Base-by-base conservation (phyloP, 2,113 vertebrate species). In the Nothobranchius kuhntae region DNA sequence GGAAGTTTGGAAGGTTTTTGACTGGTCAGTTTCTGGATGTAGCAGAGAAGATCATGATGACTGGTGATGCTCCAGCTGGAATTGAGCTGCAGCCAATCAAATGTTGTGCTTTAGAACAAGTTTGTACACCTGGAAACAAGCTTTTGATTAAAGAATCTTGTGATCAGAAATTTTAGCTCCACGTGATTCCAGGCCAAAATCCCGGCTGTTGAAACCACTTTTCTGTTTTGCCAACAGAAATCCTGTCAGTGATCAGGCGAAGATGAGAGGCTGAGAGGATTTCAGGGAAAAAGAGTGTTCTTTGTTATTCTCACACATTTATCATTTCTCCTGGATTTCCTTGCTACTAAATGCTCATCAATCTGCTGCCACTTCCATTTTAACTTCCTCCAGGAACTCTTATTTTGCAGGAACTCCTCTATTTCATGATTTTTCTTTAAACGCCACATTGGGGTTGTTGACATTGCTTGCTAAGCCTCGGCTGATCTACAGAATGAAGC, bases 401-500 rank as follows among this genome's bases (percentile, higher is more conserved):
- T 3, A 30, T 62, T 80, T 66, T 66, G 36, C 75, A 47, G 53
- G 68, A 42, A 81, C 72, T 76, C 53, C 26, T 8, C 26, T 8
- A 56, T 62, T 57, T 58, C 15, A 1, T 52, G 44, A 71, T 64
- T 52, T 73, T 69, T 48, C 52, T 30, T 46, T 36, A 67, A 59
- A 62, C 47, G 4, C 77, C 61, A 38, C 66, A 57, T 9, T n/a
- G 62, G 48, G 61, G 76, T 75, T 74, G 71, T 63, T 72, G 74
- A 62, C 72, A 45, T 40, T 24, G 40, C 52, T 38, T 77, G 65
- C 83, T 67, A 80, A 85, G 44, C 76, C 38, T 9, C 24, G 3
- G 46, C 63, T 75, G 56, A 69, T 69, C 52, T 77, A 11, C 13
- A 17, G 58, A 75, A 77, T 73, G 61, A 61, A 53, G 44, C 14